Percentiles rank a stretch among this genome's conserved stretches.
Evolutionary conservation across 2,888 invertebrate genomes (phyloP).

Genomic region (Silvanus unidentatus): DNA sequence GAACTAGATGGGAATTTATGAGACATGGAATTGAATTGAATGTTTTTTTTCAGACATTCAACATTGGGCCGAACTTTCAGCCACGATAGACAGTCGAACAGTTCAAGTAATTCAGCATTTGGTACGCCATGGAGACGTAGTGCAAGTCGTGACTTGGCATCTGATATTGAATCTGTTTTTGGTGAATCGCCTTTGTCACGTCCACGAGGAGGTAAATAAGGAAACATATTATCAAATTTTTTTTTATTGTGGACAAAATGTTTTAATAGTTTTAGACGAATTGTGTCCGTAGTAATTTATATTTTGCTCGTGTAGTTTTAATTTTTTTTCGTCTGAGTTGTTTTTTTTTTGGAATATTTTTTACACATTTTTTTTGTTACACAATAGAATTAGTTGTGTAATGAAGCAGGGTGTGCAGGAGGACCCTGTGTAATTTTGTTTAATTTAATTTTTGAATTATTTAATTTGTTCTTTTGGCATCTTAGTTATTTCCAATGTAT

Average conservation of each 20-base stretch:
- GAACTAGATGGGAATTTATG: background rate
- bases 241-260: constrained; percentile 9
- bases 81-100: constrained; percentile 35
- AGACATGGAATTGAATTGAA: background rate
- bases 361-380: background rate
- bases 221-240: constrained; percentile 14
- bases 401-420: no score
- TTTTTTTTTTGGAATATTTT: constrained; percentile 1
- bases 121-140: constrained; percentile 56
- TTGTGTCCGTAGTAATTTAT: background rate
- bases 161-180: constrained; percentile 70
- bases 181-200: constrained; percentile 51
- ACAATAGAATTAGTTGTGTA: no score
- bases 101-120: constrained; percentile 22
- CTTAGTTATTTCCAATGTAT: no score
- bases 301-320: constrained; percentile 2
- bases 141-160: constrained; percentile 61
- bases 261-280: background rate
- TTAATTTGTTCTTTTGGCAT: no score
- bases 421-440: no score
- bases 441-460: no score
- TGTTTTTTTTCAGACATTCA: constrained; percentile 37
- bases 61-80: constrained; percentile 45
- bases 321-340: constrained; percentile 1
- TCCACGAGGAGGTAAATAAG: constrained; percentile 66